Evolutionary conservation across 2,113 vertebrate species (phyloP).

Genomic region (Lepus timidus): DNA sequence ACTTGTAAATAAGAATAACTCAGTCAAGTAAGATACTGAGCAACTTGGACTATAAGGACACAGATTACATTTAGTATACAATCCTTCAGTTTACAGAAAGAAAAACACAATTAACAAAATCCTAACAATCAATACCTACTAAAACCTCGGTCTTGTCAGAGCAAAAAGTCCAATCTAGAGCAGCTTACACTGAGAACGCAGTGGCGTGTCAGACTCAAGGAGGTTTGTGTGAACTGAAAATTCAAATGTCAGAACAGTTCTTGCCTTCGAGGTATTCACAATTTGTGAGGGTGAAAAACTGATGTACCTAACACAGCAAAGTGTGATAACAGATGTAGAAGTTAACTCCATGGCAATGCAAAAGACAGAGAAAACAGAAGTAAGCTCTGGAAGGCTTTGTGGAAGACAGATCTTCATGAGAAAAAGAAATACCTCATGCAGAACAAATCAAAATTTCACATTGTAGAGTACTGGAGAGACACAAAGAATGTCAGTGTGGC

Average conservation of each 20-base stretch:
- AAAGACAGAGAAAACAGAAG: conserved; percentile 34
- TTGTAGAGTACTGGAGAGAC: background rate
- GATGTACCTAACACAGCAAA: background rate
- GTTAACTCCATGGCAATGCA: background rate
- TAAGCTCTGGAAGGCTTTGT: background rate
- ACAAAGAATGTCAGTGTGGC: background rate
- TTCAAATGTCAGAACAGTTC: background rate
- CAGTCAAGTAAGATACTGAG: background rate
- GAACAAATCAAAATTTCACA: background rate
- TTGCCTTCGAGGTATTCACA: conserved; percentile 9
- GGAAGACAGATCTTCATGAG: background rate
- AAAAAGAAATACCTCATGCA: background rate
- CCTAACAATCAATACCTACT: background rate
- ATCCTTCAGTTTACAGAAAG: background rate
- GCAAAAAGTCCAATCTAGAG: background rate
- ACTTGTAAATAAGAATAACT: background rate
- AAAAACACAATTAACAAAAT: background rate
- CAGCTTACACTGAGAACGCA: conserved; percentile 24
- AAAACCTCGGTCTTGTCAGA: background rate
- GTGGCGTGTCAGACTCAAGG: background rate
- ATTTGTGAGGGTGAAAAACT: background rate
- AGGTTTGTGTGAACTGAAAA: background rate
- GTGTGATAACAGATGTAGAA: background rate
- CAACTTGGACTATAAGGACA: background rate
- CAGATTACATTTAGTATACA: background rate